Base-by-base conservation (phyloP, 30 jellyfish, hydroid and myxozoan genomes). In the Hydractinia echinata region DNA sequence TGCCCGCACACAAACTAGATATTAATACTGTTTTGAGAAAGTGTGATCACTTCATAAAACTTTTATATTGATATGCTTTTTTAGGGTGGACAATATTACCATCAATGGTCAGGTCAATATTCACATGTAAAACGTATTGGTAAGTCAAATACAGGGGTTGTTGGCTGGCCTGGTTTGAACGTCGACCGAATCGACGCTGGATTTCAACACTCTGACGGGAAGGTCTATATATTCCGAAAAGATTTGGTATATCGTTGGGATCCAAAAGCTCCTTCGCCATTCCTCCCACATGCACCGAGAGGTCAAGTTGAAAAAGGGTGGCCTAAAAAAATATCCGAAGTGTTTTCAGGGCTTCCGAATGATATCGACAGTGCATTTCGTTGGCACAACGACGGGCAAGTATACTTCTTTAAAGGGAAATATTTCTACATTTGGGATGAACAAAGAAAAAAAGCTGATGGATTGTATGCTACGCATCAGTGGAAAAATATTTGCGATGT, bases 301-400 rank as follows among this genome's bases (percentile, higher is more conserved):
- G 89, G 86, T 50, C 55, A 54, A 8, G 81, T 82, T 6, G 85
- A 68, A 21, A 6, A 5, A 7, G 89, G 89, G 7, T 82, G 76
- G 82, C 89, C 89, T 9, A 82, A 82, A 48, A 82, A 67, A 18
- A 67, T 73, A 15, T 82, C 89, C 21, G 86, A 51, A 5, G 86
- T 70, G 1, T 82, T 68, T 44, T 87, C 89, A 49, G 89, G 89
- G 10, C 50, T 82, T 55, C 89, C 89, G 5, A 67, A 67, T 58
- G 53, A 70, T 54, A 82, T 82, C 52, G 89, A 82, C 50, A 67
- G 86, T 7, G 89, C 89, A 4, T 82, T 82, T 53, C 72, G 89
- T n/a, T 67, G 82, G 82, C 44, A 68, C 39, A 67, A 52, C 30
- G 85, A 82, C 54, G 89, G 86, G 0, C 69, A 70, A 67, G 72